Percentiles rank a stretch among this genome's conserved stretches.
phyloP scores from a whole-genome alignment of 2,113 vertebrate genomes.

The Ploceus nigricollis region DNA sequence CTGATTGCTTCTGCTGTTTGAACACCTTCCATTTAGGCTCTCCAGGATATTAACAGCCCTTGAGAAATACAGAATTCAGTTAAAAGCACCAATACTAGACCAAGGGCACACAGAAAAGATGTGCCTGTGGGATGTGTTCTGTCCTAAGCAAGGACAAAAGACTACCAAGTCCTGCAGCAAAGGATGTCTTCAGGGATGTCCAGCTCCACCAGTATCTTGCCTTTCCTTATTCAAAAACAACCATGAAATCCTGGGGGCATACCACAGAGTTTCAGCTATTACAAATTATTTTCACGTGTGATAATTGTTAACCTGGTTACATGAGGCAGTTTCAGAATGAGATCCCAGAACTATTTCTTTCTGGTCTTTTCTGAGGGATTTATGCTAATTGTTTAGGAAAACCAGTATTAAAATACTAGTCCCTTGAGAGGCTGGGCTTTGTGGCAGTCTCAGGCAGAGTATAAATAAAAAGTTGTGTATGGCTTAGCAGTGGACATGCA shows the following conservation, averaged over 20 bases:
- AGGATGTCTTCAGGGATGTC: neutral
- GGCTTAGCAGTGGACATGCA: neutral
- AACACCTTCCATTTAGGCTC: neutral
- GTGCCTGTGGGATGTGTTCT: neutral
- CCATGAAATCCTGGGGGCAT: neutral
- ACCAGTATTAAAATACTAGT: neutral
- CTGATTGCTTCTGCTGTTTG: neutral
- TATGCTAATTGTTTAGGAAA: constrained; percentile 49
- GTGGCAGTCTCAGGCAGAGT: neutral
- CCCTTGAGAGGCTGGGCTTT: neutral
- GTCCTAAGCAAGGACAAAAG: neutral
- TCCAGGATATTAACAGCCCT: neutral
- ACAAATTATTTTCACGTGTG: neutral
- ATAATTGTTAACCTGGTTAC: neutral
- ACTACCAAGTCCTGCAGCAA: neutral
- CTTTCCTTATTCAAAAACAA: neutral
- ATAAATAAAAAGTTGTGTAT: neutral
- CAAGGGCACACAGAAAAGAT: neutral
- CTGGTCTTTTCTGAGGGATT: neutral
- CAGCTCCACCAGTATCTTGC: neutral
- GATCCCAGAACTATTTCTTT: neutral
- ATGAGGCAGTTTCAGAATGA: neutral
- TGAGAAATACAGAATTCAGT: neutral
- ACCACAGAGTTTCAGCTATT: neutral
- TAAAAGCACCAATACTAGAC: neutral